Evolutionary conservation across 2,113 vertebrate genomes (phyloP), one percentile per base, ranked within the genome.

Genomic region (Lophochroa leadbeateri): DNA sequence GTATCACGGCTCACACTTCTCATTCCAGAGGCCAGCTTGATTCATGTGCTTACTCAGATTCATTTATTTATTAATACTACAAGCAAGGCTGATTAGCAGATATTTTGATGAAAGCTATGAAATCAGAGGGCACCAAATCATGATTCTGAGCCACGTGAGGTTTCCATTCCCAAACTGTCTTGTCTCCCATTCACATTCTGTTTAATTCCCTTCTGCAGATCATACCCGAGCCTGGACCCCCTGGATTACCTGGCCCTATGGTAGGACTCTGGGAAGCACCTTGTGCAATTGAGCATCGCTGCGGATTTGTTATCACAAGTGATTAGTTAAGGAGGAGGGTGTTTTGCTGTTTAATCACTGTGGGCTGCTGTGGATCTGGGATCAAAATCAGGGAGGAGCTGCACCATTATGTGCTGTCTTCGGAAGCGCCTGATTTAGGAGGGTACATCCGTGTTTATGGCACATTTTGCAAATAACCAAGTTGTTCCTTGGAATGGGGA

Each of bases 211-310:
- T 99, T 97, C 96, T 98, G 86, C 99, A 99, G 98, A 98, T 99
- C 98, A 99, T 99, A 88, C 98, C 98, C 33, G 98, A 99, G 93
- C 99, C 99, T 0, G 99, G 99, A 20, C 98, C 98, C 11, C 99
- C 99, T 0, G 99, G 99, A 4, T 98, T 99, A n/a, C 98, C 99
- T 0, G 99, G 98, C 41, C 98, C 98, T 52, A 96, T 94, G 97
- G 99, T 98, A 98, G 97, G 98, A 86, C 49, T 75, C 39, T 68
- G 64, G 75, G 46, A 70, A 92, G 41, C 1, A 0, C 17, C 44
- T 68, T 1, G 3, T 31, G 25, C 29, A 24, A 3, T 9, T 25
- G 44, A 63, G 53, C 27, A 11, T 33, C 23, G 19, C 67, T 89
- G 75, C 43, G 67, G 46, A 82, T 72, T 39, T 17, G 20, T 74